Conservation (phyloP, 2,113 vertebrate genomes). For the Dipodomys merriami region DNA sequence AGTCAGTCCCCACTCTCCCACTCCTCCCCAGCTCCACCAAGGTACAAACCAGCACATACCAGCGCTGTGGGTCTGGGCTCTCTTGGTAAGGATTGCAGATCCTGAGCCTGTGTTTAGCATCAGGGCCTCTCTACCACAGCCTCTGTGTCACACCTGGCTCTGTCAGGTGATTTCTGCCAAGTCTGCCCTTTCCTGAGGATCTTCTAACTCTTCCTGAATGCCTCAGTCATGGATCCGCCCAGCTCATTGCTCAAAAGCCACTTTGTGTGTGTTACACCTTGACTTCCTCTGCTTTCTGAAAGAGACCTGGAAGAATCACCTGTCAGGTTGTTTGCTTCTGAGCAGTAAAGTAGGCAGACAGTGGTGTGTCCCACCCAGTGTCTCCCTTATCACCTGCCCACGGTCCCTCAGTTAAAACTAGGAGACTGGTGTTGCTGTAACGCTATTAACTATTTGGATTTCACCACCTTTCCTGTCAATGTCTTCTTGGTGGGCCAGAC, state of each 20-base stretch:
- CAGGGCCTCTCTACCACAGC: background rate
- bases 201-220: background rate
- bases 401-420: background rate
- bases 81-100: background rate
- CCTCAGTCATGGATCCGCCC: background rate
- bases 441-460: background rate
- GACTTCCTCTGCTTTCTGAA: background rate
- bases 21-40: fast-evolving
- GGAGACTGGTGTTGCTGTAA: background rate
- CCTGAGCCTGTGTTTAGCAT: background rate
- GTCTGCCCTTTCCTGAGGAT: background rate
- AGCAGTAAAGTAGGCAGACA: no score
- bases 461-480: background rate
- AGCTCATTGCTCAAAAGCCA: background rate
- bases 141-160: no score
- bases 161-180: background rate
- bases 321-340: no score
- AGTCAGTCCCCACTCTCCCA: fast-evolving
- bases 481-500: background rate
- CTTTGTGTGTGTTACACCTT: background rate
- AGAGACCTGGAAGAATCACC: background rate
- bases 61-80: background rate
- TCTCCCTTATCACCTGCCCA: background rate
- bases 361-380: no score
- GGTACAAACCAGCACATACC: background rate